These are phyloP conservation scores for Anser brachyrhynchus DNA, from an alignment of 2,113 vertebrate genomes.

Conservation along the genomic window DNA sequence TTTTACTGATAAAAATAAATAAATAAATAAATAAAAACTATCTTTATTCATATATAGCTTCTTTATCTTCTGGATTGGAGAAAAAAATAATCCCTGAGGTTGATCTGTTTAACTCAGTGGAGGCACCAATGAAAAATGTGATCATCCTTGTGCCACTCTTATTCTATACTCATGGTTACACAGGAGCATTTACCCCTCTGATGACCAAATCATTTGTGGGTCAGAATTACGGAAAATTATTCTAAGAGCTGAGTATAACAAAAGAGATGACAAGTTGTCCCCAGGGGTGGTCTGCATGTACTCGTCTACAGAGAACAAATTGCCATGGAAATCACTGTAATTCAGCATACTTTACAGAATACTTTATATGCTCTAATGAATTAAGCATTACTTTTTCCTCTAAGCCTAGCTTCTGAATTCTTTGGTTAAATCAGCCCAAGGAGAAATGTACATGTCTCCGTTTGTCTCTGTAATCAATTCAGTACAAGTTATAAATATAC, in stretches of 20 bases:
- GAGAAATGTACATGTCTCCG: not conserved
- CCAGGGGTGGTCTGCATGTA: not conserved
- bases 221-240: not conserved
- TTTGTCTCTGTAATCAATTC: not conserved
- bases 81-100: not conserved
- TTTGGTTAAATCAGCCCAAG: not conserved
- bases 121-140: not conserved
- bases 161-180: not conserved
- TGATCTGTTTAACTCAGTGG: not conserved
- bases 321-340: not conserved
- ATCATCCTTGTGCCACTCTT: not conserved
- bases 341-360: not conserved
- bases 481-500: not conserved
- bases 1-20: not conserved
- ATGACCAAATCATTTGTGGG: not conserved
- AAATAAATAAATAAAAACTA: too few relatives aligned
- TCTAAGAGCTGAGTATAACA: not conserved
- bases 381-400: not conserved
- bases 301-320: not conserved
- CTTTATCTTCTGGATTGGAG: not conserved
- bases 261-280: not conserved
- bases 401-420: not conserved
- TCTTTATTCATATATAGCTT: not conserved
- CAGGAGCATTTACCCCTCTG: not conserved
- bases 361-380: not conserved